Percentiles rank a stretch among this genome's conserved stretches.
Evolutionary conservation across 2,797 vertebrate species (phyloP).

Genomic region (Lacerta agilis): DNA sequence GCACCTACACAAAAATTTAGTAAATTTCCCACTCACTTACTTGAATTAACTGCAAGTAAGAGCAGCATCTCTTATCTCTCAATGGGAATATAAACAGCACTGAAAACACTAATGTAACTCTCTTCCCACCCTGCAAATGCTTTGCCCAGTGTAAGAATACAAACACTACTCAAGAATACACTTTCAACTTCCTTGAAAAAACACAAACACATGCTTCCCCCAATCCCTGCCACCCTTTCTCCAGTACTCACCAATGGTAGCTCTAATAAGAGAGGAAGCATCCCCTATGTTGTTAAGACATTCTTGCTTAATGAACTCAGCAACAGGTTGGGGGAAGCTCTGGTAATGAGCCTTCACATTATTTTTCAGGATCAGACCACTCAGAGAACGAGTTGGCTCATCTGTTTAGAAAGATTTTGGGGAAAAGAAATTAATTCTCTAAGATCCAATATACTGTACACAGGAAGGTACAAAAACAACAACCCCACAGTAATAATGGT

Average conservation of each 20-base stretch:
- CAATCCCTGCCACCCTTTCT: fast-evolving
- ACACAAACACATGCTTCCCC: background rate
- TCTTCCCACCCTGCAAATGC: background rate
- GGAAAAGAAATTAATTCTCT: background rate
- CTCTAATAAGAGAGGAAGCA: slow-evolving; percentile 91
- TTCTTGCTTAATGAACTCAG: slow-evolving; percentile 95
- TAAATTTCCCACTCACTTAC: background rate
- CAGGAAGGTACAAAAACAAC: background rate
- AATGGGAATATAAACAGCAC: background rate
- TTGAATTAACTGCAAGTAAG: background rate
- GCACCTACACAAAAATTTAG: background rate
- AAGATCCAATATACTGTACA: background rate
- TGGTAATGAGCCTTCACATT: slow-evolving; percentile 96
- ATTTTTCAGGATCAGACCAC: slow-evolving; percentile 94
- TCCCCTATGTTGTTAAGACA: slow-evolving; percentile 96
- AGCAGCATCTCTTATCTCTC: background rate
- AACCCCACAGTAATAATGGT: background rate
- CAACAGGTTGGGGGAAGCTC: slow-evolving; percentile 91
- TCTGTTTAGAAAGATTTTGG: slow-evolving; percentile 72
- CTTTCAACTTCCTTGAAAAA: background rate
- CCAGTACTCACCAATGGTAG: slow-evolving; percentile 88
- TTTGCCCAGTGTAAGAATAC: background rate
- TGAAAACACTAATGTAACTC: background rate
- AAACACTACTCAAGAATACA: background rate
- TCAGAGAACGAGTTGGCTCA: slow-evolving; percentile 93